phyloP scores from a whole-genome alignment of 2,888 invertebrate species.

The Geotrupes spiniger region DNA sequence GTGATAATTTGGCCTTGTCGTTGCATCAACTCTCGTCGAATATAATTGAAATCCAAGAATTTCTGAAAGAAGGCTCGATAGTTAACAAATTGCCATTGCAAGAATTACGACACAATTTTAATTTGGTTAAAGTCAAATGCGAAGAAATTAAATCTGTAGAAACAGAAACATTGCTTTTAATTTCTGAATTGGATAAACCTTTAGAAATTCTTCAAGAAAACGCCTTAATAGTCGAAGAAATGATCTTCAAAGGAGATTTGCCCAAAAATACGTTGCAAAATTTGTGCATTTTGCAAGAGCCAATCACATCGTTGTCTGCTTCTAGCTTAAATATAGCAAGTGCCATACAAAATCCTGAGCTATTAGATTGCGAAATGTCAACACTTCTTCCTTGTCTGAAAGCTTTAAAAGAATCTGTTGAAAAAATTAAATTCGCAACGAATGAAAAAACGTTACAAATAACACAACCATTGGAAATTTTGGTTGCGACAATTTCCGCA shows the following conservation, averaged over 20 bases:
- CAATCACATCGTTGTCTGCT: slow-evolving; percentile 24
- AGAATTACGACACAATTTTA: too few relatives aligned
- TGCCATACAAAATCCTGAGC: slow-evolving; percentile 28
- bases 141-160: slow-evolving; percentile 5
- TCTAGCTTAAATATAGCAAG: slow-evolving; percentile 24
- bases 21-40: too few relatives aligned
- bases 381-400: slow-evolving; percentile 24
- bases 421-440: slow-evolving; percentile 18
- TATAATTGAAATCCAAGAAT: too few relatives aligned
- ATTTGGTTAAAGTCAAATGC: neutral
- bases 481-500: too few relatives aligned
- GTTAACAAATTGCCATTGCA: too few relatives aligned
- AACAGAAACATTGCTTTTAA: neutral
- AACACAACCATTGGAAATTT: too few relatives aligned
- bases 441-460: too few relatives aligned
- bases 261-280: neutral
- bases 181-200: slow-evolving; percentile 7
- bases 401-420: slow-evolving; percentile 23
- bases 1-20: too few relatives aligned
- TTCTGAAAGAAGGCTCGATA: too few relatives aligned
- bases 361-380: slow-evolving; percentile 25
- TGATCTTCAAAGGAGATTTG: slow-evolving; percentile 4
- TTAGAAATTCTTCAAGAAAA: slow-evolving; percentile 12
- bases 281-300: neutral
- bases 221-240: slow-evolving; percentile 1